Evolutionary conservation across 2,888 invertebrate species (phyloP).

Genomic region (Mythimna lalbum): DNA sequence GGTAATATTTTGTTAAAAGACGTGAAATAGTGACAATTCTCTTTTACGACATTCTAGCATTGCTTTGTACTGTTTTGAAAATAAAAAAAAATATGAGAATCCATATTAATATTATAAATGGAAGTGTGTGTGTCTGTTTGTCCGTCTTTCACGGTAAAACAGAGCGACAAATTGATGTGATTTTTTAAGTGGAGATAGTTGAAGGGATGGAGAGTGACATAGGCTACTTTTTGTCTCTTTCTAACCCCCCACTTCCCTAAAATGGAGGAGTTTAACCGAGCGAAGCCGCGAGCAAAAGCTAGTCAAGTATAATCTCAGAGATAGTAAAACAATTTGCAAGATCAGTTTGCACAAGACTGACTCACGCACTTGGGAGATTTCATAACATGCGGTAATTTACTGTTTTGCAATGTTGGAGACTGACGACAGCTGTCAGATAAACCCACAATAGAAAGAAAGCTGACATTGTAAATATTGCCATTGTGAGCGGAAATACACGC

Average conservation of each 20-base stretch:
- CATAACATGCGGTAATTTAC: conserved; percentile 53
- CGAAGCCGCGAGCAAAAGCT: too few species aligned
- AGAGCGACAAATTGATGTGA: too few species aligned
- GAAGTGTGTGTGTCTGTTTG: too few species aligned
- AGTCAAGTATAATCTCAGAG: conserved; percentile 10
- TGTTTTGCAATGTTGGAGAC: conserved; percentile 38
- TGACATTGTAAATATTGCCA: conserved; percentile 40
- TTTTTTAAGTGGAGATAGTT: too few species aligned
- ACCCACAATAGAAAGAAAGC: conserved; percentile 46
- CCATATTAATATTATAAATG: too few species aligned
- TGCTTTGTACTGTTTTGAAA: conserved; percentile 15
- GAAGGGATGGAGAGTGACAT: too few species aligned
- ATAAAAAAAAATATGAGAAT: conserved; percentile 16
- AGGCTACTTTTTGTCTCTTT: too few species aligned
- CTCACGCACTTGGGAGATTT: conserved; percentile 48
- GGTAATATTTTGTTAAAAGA: conserved; percentile 40
- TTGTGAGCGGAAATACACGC: conserved; percentile 47
- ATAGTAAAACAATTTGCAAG: conserved; percentile 31
- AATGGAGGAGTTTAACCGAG: too few species aligned
- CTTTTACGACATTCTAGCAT: conserved; percentile 8
- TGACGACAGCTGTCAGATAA: conserved; percentile 40
- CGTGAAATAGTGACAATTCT: conserved; percentile 15
- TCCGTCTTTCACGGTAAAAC: too few species aligned
- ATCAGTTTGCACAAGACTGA: conserved; percentile 44
- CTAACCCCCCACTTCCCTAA: too few species aligned